These are phyloP conservation scores for Ormyrus pomaceus DNA, from an alignment of 2,888 invertebrate species.

Conservation along the genomic window DNA sequence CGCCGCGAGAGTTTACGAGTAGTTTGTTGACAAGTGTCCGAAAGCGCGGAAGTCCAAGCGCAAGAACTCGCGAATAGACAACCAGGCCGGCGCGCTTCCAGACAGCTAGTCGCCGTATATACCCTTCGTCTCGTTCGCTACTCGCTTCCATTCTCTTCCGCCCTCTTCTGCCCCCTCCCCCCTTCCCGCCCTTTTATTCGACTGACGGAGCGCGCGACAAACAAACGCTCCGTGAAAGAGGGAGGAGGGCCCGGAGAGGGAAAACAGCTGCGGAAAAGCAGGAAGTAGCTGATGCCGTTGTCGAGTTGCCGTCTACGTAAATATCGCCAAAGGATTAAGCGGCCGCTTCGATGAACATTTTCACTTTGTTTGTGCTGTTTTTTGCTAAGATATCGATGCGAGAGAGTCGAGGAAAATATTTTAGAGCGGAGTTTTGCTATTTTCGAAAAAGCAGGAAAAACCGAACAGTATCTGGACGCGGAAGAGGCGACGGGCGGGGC, in stretches of 20 bases:
- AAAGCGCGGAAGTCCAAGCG: not conserved
- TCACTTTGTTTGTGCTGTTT: no score
- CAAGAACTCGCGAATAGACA: constrained; percentile 19
- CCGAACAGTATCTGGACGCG: constrained; percentile 7
- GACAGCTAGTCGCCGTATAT: constrained; percentile 36
- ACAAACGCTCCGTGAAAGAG: not conserved
- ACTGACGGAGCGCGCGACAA: constrained; percentile 8
- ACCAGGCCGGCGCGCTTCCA: constrained; percentile 12
- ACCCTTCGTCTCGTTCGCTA: constrained; percentile 7
- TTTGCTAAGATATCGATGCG: no score
- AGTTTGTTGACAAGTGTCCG: constrained; percentile 52
- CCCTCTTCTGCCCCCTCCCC: not conserved
- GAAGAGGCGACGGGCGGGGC: not conserved
- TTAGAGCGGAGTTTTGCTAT: not conserved
- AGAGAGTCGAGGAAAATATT: not conserved
- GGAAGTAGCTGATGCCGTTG: not conserved
- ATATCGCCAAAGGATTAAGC: not conserved
- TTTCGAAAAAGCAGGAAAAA: constrained; percentile 5
- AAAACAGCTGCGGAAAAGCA: constrained; percentile 17
- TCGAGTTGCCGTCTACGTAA: not conserved
- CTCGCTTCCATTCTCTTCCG: not conserved
- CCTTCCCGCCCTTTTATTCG: constrained; percentile 8
- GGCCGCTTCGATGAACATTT: no score
- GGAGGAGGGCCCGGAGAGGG: not conserved
- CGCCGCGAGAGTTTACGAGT: constrained; percentile 40